Conservation (phyloP, 2,797 vertebrate genomes). For the Lutjanus argentimaculatus region DNA sequence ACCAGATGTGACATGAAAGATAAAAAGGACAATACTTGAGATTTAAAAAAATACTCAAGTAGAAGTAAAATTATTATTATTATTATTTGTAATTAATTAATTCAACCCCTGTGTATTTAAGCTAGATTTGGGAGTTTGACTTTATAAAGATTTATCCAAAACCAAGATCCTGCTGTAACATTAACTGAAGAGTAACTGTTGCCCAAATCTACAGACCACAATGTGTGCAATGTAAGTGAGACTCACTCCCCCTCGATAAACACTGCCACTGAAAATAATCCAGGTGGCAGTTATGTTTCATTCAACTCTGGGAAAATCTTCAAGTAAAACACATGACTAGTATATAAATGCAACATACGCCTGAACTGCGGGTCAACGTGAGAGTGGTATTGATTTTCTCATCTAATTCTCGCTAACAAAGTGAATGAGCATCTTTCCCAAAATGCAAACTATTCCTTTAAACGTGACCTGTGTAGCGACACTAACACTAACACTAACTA, state of each 20-base stretch:
- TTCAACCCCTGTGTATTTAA: too few species aligned
- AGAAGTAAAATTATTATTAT: too few species aligned
- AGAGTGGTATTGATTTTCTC: constrained; percentile 10
- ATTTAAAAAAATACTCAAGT: background rate
- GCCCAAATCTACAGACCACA: too few species aligned
- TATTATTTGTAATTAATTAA: too few species aligned
- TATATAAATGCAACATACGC: background rate
- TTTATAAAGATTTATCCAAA: constrained; percentile 9
- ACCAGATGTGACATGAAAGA: background rate
- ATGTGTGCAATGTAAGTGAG: too few species aligned
- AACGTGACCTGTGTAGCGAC: background rate
- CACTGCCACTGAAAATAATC: too few species aligned
- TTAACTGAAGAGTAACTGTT: constrained; percentile 1
- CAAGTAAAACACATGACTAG: background rate
- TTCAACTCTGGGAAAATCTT: too few species aligned
- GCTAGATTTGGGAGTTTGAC: background rate
- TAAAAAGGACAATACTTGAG: background rate
- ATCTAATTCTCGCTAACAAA: constrained; percentile 5
- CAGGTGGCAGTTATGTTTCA: background rate
- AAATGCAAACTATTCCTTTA: constrained; percentile 17
- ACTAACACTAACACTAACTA: too few species aligned
- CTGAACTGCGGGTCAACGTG: background rate
- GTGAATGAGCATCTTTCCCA: background rate
- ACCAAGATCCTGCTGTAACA: background rate
- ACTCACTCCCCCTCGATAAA: too few species aligned